Base-by-base conservation (phyloP, 2,113 vertebrate species). In the Scomber scombrus region DNA sequence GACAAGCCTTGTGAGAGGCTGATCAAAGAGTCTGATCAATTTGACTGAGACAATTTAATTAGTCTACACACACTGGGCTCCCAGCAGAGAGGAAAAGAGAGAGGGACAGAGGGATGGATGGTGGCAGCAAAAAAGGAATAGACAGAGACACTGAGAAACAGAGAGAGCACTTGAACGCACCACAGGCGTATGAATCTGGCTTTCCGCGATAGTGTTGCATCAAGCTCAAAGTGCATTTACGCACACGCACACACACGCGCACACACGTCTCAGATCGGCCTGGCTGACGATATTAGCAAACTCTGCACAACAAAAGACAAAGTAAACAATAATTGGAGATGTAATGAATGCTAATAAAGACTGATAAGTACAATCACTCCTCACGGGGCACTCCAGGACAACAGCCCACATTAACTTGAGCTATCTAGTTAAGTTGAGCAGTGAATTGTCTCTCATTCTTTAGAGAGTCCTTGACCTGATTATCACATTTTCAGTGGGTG, bases 391-490 rank as follows among this genome's bases (percentile, higher is more conserved):
- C 75, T 82, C 56, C 2, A 0, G 29, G 56, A 79, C 74, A 80
- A 54, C 72, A 57, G 69, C 5, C 54, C 29, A 46, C 49, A 78
- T 80, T 82, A 85, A 76, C 58, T 66, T 26, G 21, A 79, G 54
- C 46, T n/a, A 71, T 45, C 81, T 80, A 46, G 61, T 85, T 85
- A 76, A 61, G 55, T 19, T 71, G 79, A 88, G 77, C 55, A 45
- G 55, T 64, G 73, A 61, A 69, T 50, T 69, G 76, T 82, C 52
- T 76, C 54, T 60, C 56, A 26, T 82, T 75, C 86, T 78, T 82
- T 3, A 62, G 84, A 63, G 88, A 91, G 68, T 60, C 66, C 63
- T 87, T 78, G 75, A 82, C 84, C 82, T 80, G 56, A 87, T 87
- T 84, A 88, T 71, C 80, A 82, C 80, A 64, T 71, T 51, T 81